These are phyloP conservation scores for Solea senegalensis DNA, from an alignment of 2,113 vertebrate genomes.

Conservation along the genomic window DNA sequence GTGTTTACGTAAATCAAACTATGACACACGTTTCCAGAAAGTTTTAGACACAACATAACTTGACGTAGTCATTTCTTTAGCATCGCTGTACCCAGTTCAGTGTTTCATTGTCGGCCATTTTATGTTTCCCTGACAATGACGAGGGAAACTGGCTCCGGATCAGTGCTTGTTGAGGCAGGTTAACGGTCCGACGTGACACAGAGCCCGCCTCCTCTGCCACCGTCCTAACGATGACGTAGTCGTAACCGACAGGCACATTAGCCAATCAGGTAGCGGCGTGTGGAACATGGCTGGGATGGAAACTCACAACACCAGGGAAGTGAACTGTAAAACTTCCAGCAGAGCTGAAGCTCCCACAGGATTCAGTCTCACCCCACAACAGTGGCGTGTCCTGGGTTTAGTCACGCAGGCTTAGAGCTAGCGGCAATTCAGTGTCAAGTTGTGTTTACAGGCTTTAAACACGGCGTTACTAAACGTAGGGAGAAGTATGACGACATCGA, in stretches of 20 bases:
- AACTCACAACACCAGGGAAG: constrained; percentile 60
- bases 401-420: background rate
- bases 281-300: constrained; percentile 45
- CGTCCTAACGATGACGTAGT: constrained; percentile 57
- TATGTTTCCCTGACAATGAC: background rate
- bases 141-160: constrained; percentile 26
- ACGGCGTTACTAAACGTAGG: constrained; percentile 12
- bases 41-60: background rate
- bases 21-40: no score
- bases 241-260: constrained; percentile 14
- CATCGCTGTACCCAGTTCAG: constrained; percentile 14
- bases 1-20: no score
- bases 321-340: constrained; percentile 34
- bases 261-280: constrained; percentile 53
- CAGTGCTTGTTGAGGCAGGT: background rate
- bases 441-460: background rate
- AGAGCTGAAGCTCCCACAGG: constrained; percentile 4
- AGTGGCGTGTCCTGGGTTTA: background rate
- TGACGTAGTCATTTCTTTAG: background rate
- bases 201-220: constrained; percentile 2
- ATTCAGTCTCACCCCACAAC: background rate
- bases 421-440: background rate
- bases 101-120: background rate
- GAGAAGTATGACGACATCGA: constrained; percentile 47
- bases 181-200: constrained; percentile 29